Percentiles rank a stretch among this genome's conserved stretches.
These are phyloP conservation scores for Heliconius himera DNA, from an alignment of 1,140 invertebrate genomes.

Conservation along the genomic window DNA sequence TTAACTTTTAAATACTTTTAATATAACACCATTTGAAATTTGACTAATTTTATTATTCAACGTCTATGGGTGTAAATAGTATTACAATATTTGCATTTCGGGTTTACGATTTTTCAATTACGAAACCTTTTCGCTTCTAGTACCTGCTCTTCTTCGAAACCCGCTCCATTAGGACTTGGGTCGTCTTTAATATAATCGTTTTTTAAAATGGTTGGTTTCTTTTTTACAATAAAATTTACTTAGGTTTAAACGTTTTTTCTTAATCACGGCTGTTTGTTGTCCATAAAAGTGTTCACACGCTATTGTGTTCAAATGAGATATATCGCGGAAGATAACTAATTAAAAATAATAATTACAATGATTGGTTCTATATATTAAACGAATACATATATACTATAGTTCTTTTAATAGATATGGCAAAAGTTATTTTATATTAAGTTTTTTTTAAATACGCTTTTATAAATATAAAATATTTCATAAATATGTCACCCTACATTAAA, in stretches of 20 bases:
- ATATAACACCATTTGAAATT: too few species aligned
- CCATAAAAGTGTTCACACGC: background rate
- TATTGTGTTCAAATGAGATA: slow-evolving; percentile 11
- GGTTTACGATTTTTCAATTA: too few species aligned
- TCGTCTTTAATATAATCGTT: background rate
- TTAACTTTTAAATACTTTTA: too few species aligned
- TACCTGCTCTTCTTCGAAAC: slow-evolving; percentile 1
- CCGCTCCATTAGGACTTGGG: background rate
- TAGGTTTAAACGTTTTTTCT: slow-evolving; percentile 1
- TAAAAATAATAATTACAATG: slow-evolving; percentile 21
- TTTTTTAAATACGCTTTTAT: too few species aligned
- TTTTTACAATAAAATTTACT: background rate
- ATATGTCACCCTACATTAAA: background rate
- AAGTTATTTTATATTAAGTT: background rate
- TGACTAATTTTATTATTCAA: too few species aligned
- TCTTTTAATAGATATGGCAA: background rate
- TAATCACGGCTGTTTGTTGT: background rate
- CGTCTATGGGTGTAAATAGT: too few species aligned
- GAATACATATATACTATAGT: background rate
- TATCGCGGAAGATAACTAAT: background rate
- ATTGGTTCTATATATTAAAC: background rate
- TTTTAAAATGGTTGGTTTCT: background rate
- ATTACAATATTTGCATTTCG: background rate
- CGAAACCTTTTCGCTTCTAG: background rate
- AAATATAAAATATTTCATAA: too few species aligned